These are phyloP conservation scores for Steatocranus sp. DNA, from an alignment of 2,797 vertebrate genomes.

Conservation along the genomic window DNA sequence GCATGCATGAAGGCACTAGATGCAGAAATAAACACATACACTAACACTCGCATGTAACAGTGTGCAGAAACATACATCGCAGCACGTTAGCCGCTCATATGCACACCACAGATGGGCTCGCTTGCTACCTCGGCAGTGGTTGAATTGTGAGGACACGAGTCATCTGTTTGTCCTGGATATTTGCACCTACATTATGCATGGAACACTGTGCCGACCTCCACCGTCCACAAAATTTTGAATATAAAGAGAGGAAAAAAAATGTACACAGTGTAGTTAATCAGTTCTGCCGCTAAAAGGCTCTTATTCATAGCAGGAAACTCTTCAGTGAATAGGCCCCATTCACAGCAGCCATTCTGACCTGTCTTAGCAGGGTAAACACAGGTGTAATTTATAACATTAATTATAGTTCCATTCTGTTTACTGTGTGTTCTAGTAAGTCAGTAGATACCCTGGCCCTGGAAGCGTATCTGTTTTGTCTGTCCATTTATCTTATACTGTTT, in stretches of 20 bases:
- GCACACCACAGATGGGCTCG: constrained; percentile 31
- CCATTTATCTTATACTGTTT: not conserved
- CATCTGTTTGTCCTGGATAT: constrained; percentile 40
- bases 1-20: not conserved
- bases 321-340: not conserved
- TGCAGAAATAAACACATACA: not conserved
- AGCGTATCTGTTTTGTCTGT: accelerated
- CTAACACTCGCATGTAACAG: not conserved
- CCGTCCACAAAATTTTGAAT: not conserved
- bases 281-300: not conserved
- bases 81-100: not conserved
- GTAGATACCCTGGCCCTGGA: no score
- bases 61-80: not conserved
- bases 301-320: not conserved
- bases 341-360: not conserved
- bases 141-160: constrained; percentile 33
- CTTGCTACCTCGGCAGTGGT: constrained; percentile 22
- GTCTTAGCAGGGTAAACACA: not conserved
- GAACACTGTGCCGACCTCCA: not conserved
- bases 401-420: not conserved
- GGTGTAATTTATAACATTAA: not conserved
- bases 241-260: not conserved
- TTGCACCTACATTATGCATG: constrained; percentile 43
- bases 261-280: not conserved
- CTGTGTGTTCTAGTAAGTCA: not conserved